A percentile compares a stretch with the other conserved stretches of the same genome.
Evolutionary conservation across 2,113 vertebrate species (phyloP).

Genomic region (Gnathonemus longibarbis): DNA sequence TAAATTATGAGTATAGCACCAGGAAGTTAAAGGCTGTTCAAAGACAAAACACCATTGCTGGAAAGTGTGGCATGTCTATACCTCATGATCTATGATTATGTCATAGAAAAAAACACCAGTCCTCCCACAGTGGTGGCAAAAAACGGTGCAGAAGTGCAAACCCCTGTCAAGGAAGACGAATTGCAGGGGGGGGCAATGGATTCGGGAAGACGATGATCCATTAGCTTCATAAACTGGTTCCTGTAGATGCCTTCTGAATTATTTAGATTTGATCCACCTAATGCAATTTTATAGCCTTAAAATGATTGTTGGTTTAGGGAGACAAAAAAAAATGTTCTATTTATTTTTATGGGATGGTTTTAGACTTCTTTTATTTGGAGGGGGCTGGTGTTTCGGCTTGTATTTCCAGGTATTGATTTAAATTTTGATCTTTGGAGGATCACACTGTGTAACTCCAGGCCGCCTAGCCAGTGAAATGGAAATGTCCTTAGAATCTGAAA

Average conservation of each 20-base stretch:
- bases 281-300: constrained; percentile 4
- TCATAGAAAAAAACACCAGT: neutral
- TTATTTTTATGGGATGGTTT: neutral
- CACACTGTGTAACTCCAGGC: neutral
- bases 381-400: neutral
- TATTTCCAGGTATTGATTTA: neutral
- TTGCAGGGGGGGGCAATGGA: neutral
- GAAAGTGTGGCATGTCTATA: neutral
- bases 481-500: neutral
- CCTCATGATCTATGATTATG: constrained; percentile 19
- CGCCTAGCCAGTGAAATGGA: neutral
- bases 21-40: constrained; percentile 5
- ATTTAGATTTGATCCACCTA: constrained; percentile 24
- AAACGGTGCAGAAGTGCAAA: neutral
- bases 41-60: neutral
- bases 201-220: constrained; percentile 15
- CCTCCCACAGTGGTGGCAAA: neutral
- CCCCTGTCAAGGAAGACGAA: constrained; percentile 8
- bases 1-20: neutral
- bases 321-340: neutral
- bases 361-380: neutral
- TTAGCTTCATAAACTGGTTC: constrained; percentile 22
- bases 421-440: neutral
- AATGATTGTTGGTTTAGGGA: neutral
- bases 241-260: constrained; percentile 19